Percentiles rank a stretch among this genome's conserved stretches.
These are phyloP conservation scores for Pygocentrus nattereri DNA, from an alignment of 2,797 vertebrate genomes.

Conservation along the genomic window DNA sequence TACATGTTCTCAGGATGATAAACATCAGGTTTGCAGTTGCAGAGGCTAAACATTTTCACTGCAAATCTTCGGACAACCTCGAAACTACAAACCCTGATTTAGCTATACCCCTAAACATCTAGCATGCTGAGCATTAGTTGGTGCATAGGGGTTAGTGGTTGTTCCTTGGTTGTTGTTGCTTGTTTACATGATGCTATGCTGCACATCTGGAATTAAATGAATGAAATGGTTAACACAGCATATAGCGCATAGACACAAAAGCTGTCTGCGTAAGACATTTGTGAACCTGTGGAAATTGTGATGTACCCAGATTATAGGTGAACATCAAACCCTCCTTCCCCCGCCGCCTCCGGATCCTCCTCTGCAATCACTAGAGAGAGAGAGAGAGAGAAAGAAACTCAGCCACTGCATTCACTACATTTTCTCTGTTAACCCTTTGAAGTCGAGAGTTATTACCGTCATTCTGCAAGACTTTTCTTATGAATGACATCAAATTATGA, in stretches of 20 bases:
- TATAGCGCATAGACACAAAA: background rate
- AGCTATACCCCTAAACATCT: background rate
- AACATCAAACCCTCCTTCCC: conserved; percentile 81
- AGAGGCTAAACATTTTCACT: background rate
- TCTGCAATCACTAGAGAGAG: conserved; percentile 75
- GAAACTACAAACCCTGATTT: background rate
- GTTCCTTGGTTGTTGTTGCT: background rate
- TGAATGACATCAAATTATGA: no score
- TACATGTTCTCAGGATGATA: background rate
- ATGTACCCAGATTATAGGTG: conserved; percentile 81
- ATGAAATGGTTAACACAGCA: background rate
- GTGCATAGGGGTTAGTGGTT: background rate
- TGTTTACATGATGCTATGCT: background rate
- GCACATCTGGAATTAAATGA: background rate
- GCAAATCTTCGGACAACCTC: background rate
- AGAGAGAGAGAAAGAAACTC: background rate
- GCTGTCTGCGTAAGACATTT: background rate
- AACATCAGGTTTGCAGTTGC: conserved; percentile 1
- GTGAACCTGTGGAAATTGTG: background rate
- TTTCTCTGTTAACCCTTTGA: background rate
- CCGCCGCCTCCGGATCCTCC: conserved; percentile 77
- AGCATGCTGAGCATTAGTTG: background rate
- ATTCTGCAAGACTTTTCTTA: no score
- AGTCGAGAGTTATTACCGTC: no score
- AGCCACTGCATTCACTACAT: background rate